A percentile compares a stretch with the other conserved stretches of the same genome.
Conservation (phyloP, 2,797 vertebrate species). For the Pipistrellus nathusii region DNA sequence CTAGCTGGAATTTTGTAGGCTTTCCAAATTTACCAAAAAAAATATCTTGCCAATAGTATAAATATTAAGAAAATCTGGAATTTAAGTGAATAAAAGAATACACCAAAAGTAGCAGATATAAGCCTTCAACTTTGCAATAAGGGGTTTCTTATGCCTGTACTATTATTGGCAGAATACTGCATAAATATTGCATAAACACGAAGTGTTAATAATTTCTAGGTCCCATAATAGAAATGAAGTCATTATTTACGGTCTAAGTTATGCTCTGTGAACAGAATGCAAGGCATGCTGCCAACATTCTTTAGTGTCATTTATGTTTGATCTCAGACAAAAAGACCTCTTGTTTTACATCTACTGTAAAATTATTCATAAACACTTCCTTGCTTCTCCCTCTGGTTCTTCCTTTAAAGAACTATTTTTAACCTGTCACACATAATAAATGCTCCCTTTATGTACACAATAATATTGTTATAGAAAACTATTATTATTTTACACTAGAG, state of each 20-base stretch:
- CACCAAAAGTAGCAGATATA: background rate
- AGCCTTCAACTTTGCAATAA: constrained; percentile 44
- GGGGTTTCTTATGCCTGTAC: constrained; percentile 40
- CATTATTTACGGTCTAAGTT: constrained; percentile 58
- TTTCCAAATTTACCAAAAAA: constrained; percentile 32
- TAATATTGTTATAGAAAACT: background rate
- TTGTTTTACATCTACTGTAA: constrained; percentile 54
- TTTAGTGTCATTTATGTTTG: constrained; percentile 53
- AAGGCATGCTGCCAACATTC: constrained; percentile 66
- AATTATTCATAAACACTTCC: constrained; percentile 63
- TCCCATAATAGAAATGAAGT: constrained; percentile 53
- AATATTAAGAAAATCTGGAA: constrained; percentile 33
- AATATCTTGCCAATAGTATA: background rate
- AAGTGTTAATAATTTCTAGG: constrained; percentile 44
- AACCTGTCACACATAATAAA: constrained; percentile 40
- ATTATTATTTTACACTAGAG: background rate
- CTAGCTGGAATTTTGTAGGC: constrained; percentile 14
- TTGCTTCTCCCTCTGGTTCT: constrained; percentile 18
- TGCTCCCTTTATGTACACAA: background rate
- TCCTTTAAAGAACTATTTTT: constrained; percentile 64
- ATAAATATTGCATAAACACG: constrained; percentile 57
- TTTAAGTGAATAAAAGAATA: constrained; percentile 51
- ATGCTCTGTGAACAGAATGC: constrained; percentile 53
- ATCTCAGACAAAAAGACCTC: constrained; percentile 57
- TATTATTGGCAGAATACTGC: background rate